phyloP scores from a whole-genome alignment of 2,888 invertebrate genomes.

The Agriopis aurantiaria region DNA sequence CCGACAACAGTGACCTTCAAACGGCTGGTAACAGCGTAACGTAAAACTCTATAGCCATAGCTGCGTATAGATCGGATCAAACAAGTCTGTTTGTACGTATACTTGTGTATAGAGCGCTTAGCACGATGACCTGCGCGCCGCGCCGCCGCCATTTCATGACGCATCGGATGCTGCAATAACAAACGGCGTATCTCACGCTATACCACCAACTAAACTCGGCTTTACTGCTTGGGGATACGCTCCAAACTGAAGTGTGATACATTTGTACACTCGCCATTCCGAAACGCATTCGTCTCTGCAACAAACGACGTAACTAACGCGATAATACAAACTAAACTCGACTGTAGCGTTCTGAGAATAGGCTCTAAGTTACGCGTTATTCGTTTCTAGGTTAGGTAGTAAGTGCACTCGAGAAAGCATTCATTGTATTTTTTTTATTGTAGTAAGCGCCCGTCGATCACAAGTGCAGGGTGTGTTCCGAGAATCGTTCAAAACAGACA shows the following conservation, averaged over 20 bases:
- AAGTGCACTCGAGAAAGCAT: constrained; percentile 72
- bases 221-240: constrained; percentile 45
- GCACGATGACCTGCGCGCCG: constrained; percentile 79
- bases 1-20: constrained; percentile 77
- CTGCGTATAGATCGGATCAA: constrained; percentile 66
- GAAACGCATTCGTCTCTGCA: constrained; percentile 70
- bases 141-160: constrained; percentile 71
- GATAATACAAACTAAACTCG: constrained; percentile 43
- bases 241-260: constrained; percentile 42
- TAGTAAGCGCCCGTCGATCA: constrained; percentile 68
- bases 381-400: constrained; percentile 55
- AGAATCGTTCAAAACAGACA: constrained; percentile 71
- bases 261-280: constrained; percentile 63
- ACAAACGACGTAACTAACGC: constrained; percentile 59
- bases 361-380: constrained; percentile 45
- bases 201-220: constrained; percentile 47
- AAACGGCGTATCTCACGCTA: constrained; percentile 59
- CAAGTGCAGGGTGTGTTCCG: constrained; percentile 73
- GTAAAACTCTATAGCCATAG: constrained; percentile 63
- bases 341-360: constrained; percentile 48
- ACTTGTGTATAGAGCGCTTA: constrained; percentile 55
- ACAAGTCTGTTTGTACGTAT: constrained; percentile 60
- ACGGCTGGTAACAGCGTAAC: constrained; percentile 78
- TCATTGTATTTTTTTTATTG: constrained; percentile 75
- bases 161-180: constrained; percentile 60